Evolutionary conservation across 2,888 invertebrate species (phyloP).

Genomic region (Synergus umbraculus): DNA sequence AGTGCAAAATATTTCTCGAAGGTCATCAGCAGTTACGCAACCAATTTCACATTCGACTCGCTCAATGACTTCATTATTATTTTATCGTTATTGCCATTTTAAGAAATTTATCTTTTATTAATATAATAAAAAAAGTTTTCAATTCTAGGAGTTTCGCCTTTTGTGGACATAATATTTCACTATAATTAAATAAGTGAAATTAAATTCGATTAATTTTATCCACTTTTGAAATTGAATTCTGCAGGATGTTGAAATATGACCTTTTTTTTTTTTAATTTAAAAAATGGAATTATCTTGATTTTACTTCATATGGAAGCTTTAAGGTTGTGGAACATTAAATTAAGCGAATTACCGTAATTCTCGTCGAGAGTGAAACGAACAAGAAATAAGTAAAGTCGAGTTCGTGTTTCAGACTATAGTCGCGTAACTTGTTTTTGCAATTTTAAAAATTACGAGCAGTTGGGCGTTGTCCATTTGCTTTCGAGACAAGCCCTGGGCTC

Average conservation of each 20-base stretch:
- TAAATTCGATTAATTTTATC: background rate
- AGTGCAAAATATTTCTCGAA: constrained; percentile 8
- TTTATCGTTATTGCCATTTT: constrained; percentile 13
- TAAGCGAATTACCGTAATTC: constrained; percentile 27
- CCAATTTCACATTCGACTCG: constrained; percentile 5
- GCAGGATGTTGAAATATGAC: background rate
- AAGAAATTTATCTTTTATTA: background rate
- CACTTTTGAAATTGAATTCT: background rate
- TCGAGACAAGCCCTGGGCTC: constrained; percentile 7
- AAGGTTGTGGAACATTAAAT: constrained; percentile 12
- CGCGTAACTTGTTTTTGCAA: constrained; percentile 32
- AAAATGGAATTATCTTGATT: constrained; percentile 15
- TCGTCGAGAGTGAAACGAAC: background rate
- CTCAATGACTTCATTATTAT: constrained; percentile 2
- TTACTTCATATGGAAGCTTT: background rate
- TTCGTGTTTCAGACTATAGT: constrained; percentile 19
- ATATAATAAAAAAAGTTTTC: background rate
- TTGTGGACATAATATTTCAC: background rate
- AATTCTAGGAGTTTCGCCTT: background rate
- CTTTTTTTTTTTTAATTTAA: background rate
- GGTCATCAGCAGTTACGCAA: constrained; percentile 24
- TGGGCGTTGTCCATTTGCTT: constrained; percentile 36
- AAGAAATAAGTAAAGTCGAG: constrained; percentile 19
- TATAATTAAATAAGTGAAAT: background rate
- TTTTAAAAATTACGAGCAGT: constrained; percentile 21